phyloP scores from a whole-genome alignment of 2,797 vertebrate species.

The Pseudochirops cupreus region DNA sequence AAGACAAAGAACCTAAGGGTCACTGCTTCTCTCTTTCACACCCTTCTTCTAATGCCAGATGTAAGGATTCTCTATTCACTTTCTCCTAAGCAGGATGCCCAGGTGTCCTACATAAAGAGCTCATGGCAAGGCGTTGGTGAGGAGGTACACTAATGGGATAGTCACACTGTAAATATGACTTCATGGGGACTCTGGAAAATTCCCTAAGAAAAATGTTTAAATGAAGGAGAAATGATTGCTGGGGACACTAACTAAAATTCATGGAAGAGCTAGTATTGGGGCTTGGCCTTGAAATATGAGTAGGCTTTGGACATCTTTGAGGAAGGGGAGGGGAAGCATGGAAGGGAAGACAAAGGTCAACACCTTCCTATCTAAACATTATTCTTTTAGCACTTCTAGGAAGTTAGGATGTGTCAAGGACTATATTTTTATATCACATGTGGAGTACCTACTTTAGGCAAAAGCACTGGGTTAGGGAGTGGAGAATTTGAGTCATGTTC shows the following conservation, averaged over 20 bases:
- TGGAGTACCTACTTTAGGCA: background rate
- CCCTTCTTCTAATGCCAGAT: background rate
- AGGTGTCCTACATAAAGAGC: background rate
- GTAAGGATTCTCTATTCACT: background rate
- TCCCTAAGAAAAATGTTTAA: background rate
- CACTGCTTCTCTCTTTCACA: background rate
- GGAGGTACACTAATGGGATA: background rate
- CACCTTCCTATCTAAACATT: background rate
- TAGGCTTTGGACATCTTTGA: background rate
- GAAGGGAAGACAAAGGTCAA: background rate
- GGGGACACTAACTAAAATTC: background rate
- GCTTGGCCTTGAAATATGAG: background rate
- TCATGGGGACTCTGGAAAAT: background rate
- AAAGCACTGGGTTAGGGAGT: background rate
- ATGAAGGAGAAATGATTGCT: background rate
- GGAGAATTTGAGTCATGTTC: too few relatives aligned
- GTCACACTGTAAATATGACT: background rate
- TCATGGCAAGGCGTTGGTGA: background rate
- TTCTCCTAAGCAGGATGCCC: background rate
- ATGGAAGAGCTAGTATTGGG: background rate
- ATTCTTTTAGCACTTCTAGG: background rate
- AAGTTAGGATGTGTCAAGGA: background rate
- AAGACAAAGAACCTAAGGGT: constrained; percentile 8
- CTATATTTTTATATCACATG: background rate
- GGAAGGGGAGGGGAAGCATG: background rate